Base-by-base conservation (phyloP, 2,888 invertebrate species). In the Apantesis nais region DNA sequence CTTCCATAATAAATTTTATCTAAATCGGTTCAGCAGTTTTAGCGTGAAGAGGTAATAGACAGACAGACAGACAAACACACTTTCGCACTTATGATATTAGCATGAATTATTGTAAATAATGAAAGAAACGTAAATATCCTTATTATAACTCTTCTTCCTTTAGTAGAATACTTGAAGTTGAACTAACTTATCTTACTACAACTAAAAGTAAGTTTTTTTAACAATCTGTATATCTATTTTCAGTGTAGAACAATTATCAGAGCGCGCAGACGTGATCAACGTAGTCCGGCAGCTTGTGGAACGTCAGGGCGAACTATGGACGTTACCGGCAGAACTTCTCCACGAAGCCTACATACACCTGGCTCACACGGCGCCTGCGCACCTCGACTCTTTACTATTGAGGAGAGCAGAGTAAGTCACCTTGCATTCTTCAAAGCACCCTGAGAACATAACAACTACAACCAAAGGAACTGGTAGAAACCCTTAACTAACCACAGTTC, bases 221-320 rank as follows among this genome's bases (percentile, higher is more conserved):
- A 31, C 58, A 29, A 48, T 55, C 41, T 1, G 16, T 29, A 22
- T 65, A 44, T 58, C 16, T 29, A 16, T 69, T 87, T 89, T 14
- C 89, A 95, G 95, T 44, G 96, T 96, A 48, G 97, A 97, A 83
- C 96, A 97, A 82, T 96, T 97, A 41, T 97, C 97, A 83, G 98
- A 98, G 90, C 95, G 98, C 48, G 96, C 97, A 62, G 98, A 99
- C 88, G 97, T 98, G 72, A 99, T 99, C 88, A 98, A 98, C 92
- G 98, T 98, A 66, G 97, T 98, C 29, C 96, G 98, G 72, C 94
- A 88, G 78, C 88, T 95, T 75, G 89, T 95, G 70, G 95, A 97
- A 85, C 95, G 96, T 71, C 95, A 99, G 71, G 97, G 97, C 83
- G 96, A 96, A 89, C 88, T 95, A 83, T 95, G 95, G 94, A 88